Base-by-base conservation (phyloP, 2,888 invertebrate genomes). In the Teleiodes luculella region DNA sequence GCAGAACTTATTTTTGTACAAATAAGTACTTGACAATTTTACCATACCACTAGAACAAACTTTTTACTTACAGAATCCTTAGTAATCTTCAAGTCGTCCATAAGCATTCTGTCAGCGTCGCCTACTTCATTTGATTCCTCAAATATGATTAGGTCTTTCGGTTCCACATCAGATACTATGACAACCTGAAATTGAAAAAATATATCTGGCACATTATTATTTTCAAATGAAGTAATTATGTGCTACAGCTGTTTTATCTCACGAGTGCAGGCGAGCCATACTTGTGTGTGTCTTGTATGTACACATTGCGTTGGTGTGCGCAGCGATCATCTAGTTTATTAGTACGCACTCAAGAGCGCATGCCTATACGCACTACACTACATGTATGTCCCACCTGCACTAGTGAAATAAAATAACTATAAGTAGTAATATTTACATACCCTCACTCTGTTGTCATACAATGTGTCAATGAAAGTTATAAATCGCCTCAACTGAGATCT, bases 391-490 rank as follows among this genome's bases (percentile, higher is more conserved):
- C n/a, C n/a, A n/a, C n/a, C n/a, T n/a, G n/a, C n/a, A n/a, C n/a
- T n/a, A n/a, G n/a, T n/a, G n/a, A n/a, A 24, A 24, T 24, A 24
- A 24, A 24, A 33, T 33, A 33, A 14, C 14, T 13, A n/a, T n/a
- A n/a, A n/a, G n/a, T 10, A 20, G 16, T 11, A 14, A 13, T 36
- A 13, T 11, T 54, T 61, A 77, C 86, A 76, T 75, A 90, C 92
- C 76, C 94, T 90, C 57, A 97, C 96, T 89, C 93, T 94, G 73
- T 96, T 95, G 82, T 99, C 98, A 77, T 99, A 99, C 8, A 99
- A 90, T 0, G 98, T 98, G 80, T 99, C 99, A 66, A 99, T 97
- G 13, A 99, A 91, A 0, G 97, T 98, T 58, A 99, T 99, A 79
- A 99, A 99, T 62, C 99, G 91, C 70, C 98, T 91, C 51, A 97